phyloP scores from a whole-genome alignment of 1,140 invertebrate species.

The Calliphora vicina region DNA sequence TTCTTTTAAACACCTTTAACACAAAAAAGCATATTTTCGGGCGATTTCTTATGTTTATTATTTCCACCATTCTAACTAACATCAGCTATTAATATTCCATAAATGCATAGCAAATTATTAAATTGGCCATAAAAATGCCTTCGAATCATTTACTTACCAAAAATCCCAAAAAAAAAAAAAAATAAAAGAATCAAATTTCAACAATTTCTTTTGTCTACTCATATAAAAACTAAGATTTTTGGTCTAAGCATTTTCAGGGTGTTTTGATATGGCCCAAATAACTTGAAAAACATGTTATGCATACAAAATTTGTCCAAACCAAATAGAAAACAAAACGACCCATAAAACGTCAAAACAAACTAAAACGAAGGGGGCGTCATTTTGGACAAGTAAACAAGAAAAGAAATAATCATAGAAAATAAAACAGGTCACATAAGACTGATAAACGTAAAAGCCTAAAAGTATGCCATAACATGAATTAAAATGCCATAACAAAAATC shows the following conservation, averaged over 20 bases:
- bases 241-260: background rate
- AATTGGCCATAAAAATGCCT: constrained; percentile 23
- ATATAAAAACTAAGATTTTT: background rate
- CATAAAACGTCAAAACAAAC: background rate
- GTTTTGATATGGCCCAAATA: constrained; percentile 7
- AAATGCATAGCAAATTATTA: constrained; percentile 20
- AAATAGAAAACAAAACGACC: background rate
- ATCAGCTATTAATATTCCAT: constrained; percentile 13
- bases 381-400: background rate
- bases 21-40: background rate
- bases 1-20: too few relatives aligned
- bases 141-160: background rate
- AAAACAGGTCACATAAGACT: constrained; percentile 3
- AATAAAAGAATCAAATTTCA: background rate
- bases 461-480: constrained; percentile 24
- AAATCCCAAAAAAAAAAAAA: background rate
- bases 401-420: background rate
- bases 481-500: constrained; percentile 12
- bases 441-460: constrained; percentile 12
- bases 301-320: background rate
- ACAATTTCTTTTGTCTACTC: background rate
- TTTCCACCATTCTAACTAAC: background rate
- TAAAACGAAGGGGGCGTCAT: background rate
- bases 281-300: constrained; percentile 12
- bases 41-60: background rate